Evolutionary conservation across 2,888 invertebrate genomes (phyloP), one percentile per base, ranked within the genome.

Genomic region (Ferdinandea cuprea): DNA sequence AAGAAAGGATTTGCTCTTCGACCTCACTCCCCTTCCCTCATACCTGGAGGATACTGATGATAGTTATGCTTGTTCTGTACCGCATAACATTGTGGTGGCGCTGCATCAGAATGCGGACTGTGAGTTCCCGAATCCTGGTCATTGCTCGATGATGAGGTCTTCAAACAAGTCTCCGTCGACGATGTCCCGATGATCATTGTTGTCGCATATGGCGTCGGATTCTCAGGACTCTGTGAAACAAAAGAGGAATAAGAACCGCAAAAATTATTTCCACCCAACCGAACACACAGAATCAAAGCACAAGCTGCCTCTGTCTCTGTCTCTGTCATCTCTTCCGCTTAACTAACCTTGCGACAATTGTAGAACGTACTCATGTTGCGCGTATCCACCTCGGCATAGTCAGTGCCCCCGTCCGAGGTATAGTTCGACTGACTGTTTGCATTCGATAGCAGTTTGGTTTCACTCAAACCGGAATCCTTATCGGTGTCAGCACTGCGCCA

Each of bases 191-290:
- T 92, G 40, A 95, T 91, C 91, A 95, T 95, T 9, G 95, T 95
- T 0, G 95, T 95, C 13, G 95, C 95, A 89, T 95, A 95, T 0
- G 95, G 95, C 2, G 94, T 94, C 0, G 94, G 94, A 89, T 93
- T 93, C 86, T 93, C 93, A 8, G 93, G 92, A 69, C 93, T 93
- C 91, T 91, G 73, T 46, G 58, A 61, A 61, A 40, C 19, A 15
- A 25, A 40, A 35, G 13, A 48, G 84, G 58, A 78, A 40, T 13
- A 52, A 8, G 30, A 50, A n/a, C 52, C 66, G 13, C 3, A 28
- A 19, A 44, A 4, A 44, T 35, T 25, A n/a, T 35, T 13, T 2
- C 56, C 15, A 17, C 15, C 52, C 69, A 61, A 69, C 46, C 66
- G 63, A 63, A 58, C 59, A 58, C 32, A 8, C 25, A 74, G 44